phyloP scores from a whole-genome alignment of 2,888 invertebrate species.

The Acronicta aceris region DNA sequence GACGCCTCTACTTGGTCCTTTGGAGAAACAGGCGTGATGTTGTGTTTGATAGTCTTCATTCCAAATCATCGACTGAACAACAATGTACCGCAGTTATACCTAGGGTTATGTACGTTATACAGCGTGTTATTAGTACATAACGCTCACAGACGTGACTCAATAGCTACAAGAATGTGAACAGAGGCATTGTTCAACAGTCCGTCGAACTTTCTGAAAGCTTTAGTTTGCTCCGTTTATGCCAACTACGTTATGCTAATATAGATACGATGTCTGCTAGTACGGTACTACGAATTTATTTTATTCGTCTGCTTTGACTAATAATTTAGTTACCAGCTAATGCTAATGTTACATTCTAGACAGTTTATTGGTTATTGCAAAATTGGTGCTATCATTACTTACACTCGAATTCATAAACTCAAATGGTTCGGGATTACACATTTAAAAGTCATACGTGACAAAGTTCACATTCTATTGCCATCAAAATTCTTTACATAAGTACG shows the following conservation, averaged over 20 bases:
- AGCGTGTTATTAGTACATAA: constrained; percentile 63
- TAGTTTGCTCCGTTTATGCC: constrained; percentile 65
- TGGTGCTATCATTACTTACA: constrained; percentile 58
- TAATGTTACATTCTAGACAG: constrained; percentile 71
- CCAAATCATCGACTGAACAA: constrained; percentile 30
- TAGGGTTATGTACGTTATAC: constrained; percentile 43
- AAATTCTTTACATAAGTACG: too few species aligned
- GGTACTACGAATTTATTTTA: constrained; percentile 76
- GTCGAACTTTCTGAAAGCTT: constrained; percentile 78
- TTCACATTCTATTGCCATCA: too few species aligned
- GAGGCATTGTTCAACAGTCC: constrained; percentile 78
- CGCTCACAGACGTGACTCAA: constrained; percentile 72
- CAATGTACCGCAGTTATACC: constrained; percentile 46
- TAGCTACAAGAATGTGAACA: constrained; percentile 66
- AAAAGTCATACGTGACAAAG: too few species aligned
- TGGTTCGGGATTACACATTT: too few species aligned
- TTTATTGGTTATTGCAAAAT: constrained; percentile 70
- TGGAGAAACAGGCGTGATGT: too few species aligned
- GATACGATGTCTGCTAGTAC: constrained; percentile 75
- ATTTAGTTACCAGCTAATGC: constrained; percentile 69
- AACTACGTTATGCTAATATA: constrained; percentile 81
- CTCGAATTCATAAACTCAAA: not conserved
- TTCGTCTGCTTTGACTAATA: constrained; percentile 71
- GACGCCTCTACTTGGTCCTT: too few species aligned
- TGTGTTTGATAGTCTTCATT: constrained; percentile 23